These are phyloP conservation scores for Orycteropus afer DNA, from an alignment of 2,113 vertebrate species.

Conservation along the genomic window DNA sequence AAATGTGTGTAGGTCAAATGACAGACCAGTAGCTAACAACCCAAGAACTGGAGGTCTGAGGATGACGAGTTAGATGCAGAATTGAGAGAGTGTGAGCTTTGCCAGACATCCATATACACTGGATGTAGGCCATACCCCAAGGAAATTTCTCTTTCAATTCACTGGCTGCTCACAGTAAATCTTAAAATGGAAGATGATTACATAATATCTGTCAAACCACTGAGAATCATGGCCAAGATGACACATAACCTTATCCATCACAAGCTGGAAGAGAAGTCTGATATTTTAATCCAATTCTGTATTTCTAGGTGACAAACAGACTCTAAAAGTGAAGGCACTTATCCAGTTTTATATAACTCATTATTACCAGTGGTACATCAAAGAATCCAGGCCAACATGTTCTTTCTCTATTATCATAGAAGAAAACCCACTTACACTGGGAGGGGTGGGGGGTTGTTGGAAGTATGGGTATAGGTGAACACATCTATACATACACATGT, in stretches of 20 bases:
- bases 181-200: neutral
- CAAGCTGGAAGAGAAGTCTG: neutral
- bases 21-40: neutral
- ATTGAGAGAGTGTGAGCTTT: neutral
- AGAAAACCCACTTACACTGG: neutral
- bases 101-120: neutral
- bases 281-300: neutral
- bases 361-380: neutral
- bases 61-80: neutral
- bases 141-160: neutral
- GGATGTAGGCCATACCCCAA: neutral
- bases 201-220: neutral
- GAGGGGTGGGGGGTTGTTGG: too few relatives aligned
- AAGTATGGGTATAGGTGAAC: accelerated
- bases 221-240: neutral
- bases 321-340: neutral
- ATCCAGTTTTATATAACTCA: neutral
- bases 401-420: neutral
- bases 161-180: neutral
- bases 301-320: neutral
- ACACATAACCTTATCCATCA: neutral
- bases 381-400: neutral
- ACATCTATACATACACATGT: neutral
- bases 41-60: neutral
- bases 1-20: too few relatives aligned